phyloP scores from a whole-genome alignment of 2,797 vertebrate genomes.

The Calcarius lapponicus region DNA sequence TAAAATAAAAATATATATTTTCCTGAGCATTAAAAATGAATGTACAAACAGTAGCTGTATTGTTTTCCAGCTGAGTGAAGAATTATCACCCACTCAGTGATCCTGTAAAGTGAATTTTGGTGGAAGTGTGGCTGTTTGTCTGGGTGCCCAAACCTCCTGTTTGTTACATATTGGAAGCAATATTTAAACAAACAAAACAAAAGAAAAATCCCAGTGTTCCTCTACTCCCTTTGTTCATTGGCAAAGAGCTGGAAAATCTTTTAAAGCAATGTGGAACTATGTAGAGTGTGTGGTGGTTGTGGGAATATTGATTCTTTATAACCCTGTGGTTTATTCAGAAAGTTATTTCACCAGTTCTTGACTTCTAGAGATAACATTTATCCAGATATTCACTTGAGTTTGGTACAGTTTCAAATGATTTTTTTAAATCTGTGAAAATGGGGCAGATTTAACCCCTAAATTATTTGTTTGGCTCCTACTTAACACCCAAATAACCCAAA shows the following conservation, averaged over 20 bases:
- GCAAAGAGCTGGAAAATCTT: background rate
- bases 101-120: background rate
- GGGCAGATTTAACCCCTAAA: background rate
- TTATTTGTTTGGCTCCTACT: background rate
- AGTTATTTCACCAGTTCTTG: background rate
- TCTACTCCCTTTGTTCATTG: background rate
- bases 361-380: background rate
- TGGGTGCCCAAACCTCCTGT: background rate
- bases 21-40: conserved; percentile 64
- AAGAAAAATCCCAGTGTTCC: background rate
- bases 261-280: background rate
- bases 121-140: background rate
- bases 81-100: background rate
- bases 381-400: background rate
- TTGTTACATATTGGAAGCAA: background rate
- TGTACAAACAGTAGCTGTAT: conserved; percentile 34
- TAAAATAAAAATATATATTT: conserved; percentile 55
- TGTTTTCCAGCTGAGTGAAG: background rate
- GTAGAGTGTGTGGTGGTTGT: background rate
- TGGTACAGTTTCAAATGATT: background rate
- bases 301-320: background rate
- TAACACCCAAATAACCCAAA: background rate
- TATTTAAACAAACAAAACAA: background rate
- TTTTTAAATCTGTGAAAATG: background rate
- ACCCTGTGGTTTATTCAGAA: background rate